phyloP scores from a whole-genome alignment of 2,888 invertebrate species.

The Ochropleura leucogaster region DNA sequence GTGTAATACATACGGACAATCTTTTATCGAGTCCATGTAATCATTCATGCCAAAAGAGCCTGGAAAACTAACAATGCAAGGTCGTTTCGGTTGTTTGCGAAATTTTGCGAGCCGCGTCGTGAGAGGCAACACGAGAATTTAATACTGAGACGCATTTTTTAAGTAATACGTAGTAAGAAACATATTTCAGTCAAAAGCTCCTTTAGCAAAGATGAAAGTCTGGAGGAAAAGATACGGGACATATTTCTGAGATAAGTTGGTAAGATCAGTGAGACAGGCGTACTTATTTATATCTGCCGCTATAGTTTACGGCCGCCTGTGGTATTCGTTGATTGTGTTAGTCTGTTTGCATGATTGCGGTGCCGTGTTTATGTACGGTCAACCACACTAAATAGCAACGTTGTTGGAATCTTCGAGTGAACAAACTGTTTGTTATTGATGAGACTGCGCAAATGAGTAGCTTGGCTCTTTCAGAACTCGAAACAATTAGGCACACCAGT shows the following conservation, averaged over 20 bases:
- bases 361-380: conserved; percentile 69
- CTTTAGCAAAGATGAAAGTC: conserved; percentile 71
- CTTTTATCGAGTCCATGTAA: conserved; percentile 67
- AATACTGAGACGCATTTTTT: conserved; percentile 51
- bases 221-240: conserved; percentile 70
- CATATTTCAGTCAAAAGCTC: conserved; percentile 54
- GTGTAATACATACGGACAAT: conserved; percentile 64
- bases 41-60: conserved; percentile 71
- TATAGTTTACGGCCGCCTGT: conserved; percentile 78
- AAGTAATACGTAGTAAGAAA: conserved; percentile 36
- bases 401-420: conserved; percentile 62
- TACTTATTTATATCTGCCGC: conserved; percentile 82
- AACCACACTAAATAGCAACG: conserved; percentile 69
- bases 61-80: conserved; percentile 80
- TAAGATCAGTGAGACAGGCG: conserved; percentile 75
- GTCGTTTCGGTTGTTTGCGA: conserved; percentile 75
- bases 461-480: not conserved
- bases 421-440: conserved; percentile 13
- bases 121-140: conserved; percentile 62
- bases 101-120: conserved; percentile 70
- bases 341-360: conserved; percentile 80
- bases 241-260: conserved; percentile 80
- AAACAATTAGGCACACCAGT: not conserved
- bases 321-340: conserved; percentile 83
- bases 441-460: conserved; percentile 1